phyloP scores from a whole-genome alignment of 2,797 vertebrate species.

The Sarcoramphus papa region DNA sequence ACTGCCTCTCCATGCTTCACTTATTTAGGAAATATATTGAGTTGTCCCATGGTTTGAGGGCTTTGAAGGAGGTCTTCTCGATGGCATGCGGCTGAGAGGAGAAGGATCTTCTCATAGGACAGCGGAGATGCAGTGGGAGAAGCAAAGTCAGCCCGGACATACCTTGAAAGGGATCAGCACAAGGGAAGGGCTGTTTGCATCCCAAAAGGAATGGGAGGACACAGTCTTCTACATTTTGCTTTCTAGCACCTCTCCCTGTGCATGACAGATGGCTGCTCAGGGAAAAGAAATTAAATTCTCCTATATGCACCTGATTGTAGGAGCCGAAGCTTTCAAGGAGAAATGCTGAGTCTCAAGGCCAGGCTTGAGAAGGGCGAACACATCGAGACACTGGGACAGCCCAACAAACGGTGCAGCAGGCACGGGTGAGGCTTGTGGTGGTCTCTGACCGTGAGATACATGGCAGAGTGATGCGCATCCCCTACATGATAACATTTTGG shows the following conservation, averaged over 20 bases:
- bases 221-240: not conserved
- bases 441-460: not conserved
- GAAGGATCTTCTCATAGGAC: not conserved
- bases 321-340: not conserved
- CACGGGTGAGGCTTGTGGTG: fast-evolving
- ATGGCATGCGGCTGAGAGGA: not conserved
- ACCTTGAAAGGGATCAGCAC: not conserved
- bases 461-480: fast-evolving
- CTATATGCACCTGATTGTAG: not conserved
- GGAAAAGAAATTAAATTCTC: not conserved
- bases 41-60: not conserved
- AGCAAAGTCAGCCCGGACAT: not conserved
- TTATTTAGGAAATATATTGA: not conserved
- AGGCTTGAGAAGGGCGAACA: fast-evolving
- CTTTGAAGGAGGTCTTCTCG: not conserved
- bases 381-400: not conserved
- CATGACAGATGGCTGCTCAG: not conserved
- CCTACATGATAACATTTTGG: fast-evolving
- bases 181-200: not conserved
- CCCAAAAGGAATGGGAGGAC: not conserved
- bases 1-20: not conserved
- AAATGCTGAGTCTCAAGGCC: not conserved
- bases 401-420: not conserved
- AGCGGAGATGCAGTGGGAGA: not conserved
- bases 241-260: not conserved